Evolutionary conservation across 2,113 vertebrate species (phyloP), one percentile per base, ranked within the genome.

Genomic region (Lophura nycthemera): DNA sequence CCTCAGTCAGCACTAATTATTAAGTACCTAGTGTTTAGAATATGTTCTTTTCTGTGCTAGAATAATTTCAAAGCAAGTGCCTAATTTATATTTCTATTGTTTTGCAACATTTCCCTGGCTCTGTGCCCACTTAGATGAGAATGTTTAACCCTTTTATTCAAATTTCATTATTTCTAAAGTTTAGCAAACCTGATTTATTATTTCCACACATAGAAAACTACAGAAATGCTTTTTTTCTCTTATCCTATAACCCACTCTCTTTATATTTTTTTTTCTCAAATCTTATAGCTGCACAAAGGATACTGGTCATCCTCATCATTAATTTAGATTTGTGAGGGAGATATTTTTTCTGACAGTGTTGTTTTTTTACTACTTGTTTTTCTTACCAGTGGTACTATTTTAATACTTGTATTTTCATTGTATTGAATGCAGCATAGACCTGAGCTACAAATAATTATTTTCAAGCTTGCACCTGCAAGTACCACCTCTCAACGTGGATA

Each of bases 1-100:
- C 40, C 54, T 90, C 86, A 84, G 36, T 90, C 90, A 94, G 85
- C 45, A 83, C 86, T 89, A 95, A 76, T 65, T 93, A 38, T 67
- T 81, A 88, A 72, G 12, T 91, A 57, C 60, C 66, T 81, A 63
- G 47, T 79, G 80, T 79, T 93, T 64, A 92, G 45, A 93, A 90
- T 22, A 27, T 36, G 64, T 38, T 85, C 6, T 77, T 73, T 42
- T 36, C 34, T 32, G 11, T 30, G 64, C 17, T 69, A 82, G 30
- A 96, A 78, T 85, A 90, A 89, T 13, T 88, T 87, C 59, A 50
- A 30, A 81, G 74, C 30, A 93, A 95, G 86, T 11, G 86, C 6
- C 67, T 96, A 88, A 79, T 88, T 74, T 66, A 48, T 67, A 88
- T 85, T 93, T 93, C 27, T 90, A 25, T 45, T 76, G 24, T 84